Percentiles rank a stretch among this genome's conserved stretches.
Conservation (phyloP, 2,797 vertebrate genomes). For the Onychomys leucogaster region DNA sequence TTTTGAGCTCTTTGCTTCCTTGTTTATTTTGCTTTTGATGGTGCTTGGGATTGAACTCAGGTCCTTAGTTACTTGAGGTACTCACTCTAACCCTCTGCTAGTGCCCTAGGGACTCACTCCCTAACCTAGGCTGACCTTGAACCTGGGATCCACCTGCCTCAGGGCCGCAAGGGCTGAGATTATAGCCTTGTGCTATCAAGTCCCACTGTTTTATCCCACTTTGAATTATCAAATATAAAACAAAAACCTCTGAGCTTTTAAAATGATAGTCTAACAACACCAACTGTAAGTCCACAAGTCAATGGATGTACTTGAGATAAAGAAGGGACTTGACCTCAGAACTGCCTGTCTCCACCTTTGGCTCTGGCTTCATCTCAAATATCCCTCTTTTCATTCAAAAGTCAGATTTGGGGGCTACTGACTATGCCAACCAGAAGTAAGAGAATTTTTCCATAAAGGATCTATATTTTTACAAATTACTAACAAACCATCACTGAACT, state of each 20-base stretch:
- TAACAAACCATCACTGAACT: background rate
- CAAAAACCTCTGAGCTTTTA: background rate
- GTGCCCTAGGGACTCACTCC: too few relatives aligned
- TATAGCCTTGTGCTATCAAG: background rate
- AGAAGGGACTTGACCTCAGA: background rate
- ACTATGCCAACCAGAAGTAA: background rate
- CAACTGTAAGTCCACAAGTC: background rate
- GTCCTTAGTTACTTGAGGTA: background rate
- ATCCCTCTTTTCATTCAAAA: background rate
- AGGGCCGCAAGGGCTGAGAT: background rate
- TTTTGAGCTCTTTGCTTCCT: background rate
- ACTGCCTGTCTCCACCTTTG: background rate
- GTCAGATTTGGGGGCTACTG: background rate
- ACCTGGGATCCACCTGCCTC: background rate
- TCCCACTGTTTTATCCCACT: background rate
- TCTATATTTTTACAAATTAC: background rate
- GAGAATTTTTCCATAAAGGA: background rate
- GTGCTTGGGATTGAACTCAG: background rate
- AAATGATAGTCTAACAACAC: background rate
- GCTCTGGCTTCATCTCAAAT: background rate
- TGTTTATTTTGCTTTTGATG: background rate
- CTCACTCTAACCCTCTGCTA: background rate
- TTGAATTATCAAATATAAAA: constrained; percentile 22
- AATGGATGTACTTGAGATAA: background rate
- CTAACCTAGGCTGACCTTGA: background rate